phyloP scores from a whole-genome alignment of 2,797 vertebrate species.

The Pelodytes ibericus region DNA sequence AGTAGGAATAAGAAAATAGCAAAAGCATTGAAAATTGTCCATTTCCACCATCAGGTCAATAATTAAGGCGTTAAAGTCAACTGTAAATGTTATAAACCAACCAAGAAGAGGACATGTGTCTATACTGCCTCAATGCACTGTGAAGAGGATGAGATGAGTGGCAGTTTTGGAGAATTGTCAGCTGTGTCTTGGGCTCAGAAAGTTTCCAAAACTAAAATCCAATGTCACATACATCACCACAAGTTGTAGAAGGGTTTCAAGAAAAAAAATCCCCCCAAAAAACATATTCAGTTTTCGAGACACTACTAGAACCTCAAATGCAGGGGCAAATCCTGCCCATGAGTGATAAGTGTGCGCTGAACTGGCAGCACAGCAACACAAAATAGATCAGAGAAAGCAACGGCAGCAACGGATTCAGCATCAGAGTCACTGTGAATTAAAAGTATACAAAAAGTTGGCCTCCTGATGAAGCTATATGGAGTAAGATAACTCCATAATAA shows the following conservation, averaged over 20 bases:
- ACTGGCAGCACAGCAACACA: too few species aligned
- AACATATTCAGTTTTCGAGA: background rate
- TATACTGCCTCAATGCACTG: background rate
- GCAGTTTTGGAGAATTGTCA: background rate
- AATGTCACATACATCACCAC: background rate
- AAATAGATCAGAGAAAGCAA: too few species aligned
- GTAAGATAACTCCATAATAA: too few species aligned
- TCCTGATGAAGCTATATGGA: too few species aligned
- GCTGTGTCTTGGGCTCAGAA: background rate
- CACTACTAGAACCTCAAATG: too few species aligned
- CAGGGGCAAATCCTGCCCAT: too few species aligned
- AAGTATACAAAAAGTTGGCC: too few species aligned
- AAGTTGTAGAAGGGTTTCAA: constrained; percentile 1
- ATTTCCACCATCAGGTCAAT: background rate
- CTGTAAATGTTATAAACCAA: background rate
- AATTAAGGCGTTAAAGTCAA: background rate
- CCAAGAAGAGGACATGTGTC: background rate
- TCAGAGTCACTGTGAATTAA: too few species aligned
- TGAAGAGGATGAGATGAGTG: background rate
- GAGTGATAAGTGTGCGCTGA: too few species aligned
- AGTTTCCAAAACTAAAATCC: background rate
- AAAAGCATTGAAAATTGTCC: background rate
- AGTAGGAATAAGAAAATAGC: background rate
- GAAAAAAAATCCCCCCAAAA: background rate
- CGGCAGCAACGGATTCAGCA: too few species aligned